Percentiles rank a stretch among this genome's conserved stretches.
phyloP scores from a whole-genome alignment of 2,888 invertebrate genomes.

The Drepana falcataria region DNA sequence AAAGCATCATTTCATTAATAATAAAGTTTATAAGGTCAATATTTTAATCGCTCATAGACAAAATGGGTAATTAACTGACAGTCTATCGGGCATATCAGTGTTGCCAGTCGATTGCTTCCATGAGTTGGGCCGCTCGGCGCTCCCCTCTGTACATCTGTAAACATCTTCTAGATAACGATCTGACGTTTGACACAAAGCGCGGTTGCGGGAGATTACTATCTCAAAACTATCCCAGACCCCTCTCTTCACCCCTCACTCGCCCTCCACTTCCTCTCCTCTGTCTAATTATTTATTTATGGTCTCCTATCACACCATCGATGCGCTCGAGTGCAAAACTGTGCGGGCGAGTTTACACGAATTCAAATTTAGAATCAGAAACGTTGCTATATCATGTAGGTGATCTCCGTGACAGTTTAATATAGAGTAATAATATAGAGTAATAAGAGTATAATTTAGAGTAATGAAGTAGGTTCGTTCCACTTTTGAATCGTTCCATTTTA shows the following conservation, averaged over 20 bases:
- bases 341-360: slow-evolving; percentile 58
- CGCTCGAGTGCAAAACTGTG: slow-evolving; percentile 66
- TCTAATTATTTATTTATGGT: slow-evolving; percentile 77
- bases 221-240: slow-evolving; percentile 63
- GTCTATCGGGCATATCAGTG: slow-evolving; percentile 59
- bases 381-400: slow-evolving; percentile 63
- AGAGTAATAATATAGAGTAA: too few relatives aligned
- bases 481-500: slow-evolving; percentile 17
- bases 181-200: slow-evolving; percentile 79
- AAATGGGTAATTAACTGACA: slow-evolving; percentile 63
- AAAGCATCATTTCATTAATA: too few relatives aligned
- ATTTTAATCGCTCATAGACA: slow-evolving; percentile 4
- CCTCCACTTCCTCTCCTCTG: slow-evolving; percentile 56
- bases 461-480: slow-evolving; percentile 15
- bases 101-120: slow-evolving; percentile 61
- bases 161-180: slow-evolving; percentile 73
- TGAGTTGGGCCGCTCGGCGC: slow-evolving; percentile 36
- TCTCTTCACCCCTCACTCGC: slow-evolving; percentile 11
- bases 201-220: slow-evolving; percentile 70
- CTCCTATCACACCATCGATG: slow-evolving; percentile 72
- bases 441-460: slow-evolving; percentile 48
- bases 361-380: slow-evolving; percentile 61
- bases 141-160: slow-evolving; percentile 76
- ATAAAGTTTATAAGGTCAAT: neutral
- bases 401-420: slow-evolving; percentile 49